Percentiles rank a stretch among this genome's conserved stretches.
These are phyloP conservation scores for Tetheella fluctuosa DNA, from an alignment of 2,888 invertebrate genomes.

Conservation along the genomic window DNA sequence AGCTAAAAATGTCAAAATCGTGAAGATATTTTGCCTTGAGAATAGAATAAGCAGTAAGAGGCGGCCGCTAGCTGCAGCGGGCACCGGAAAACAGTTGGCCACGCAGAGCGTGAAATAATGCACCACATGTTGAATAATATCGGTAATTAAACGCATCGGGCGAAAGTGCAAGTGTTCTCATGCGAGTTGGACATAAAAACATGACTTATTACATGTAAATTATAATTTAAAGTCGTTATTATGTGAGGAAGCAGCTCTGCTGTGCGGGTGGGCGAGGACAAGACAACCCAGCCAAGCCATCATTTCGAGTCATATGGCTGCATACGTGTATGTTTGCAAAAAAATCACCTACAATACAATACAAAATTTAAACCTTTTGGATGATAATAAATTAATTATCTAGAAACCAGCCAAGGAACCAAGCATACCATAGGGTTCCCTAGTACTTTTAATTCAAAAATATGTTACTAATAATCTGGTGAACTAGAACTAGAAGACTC, in stretches of 20 bases:
- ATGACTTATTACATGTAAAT: conserved; percentile 56
- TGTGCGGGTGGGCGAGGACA: conserved; percentile 30
- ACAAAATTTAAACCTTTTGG: background rate
- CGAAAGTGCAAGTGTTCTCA: conserved; percentile 79
- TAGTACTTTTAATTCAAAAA: too few relatives aligned
- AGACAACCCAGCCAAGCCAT: conserved; percentile 23
- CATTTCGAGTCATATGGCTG: conserved; percentile 41
- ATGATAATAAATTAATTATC: too few relatives aligned
- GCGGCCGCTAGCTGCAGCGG: conserved; percentile 37
- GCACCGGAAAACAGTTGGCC: conserved; percentile 65
- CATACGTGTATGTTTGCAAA: conserved; percentile 33
- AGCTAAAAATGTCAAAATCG: conserved; percentile 80
- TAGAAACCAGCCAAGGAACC: too few relatives aligned
- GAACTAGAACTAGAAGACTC: too few relatives aligned
- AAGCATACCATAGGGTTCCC: too few relatives aligned
- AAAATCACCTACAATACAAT: too few relatives aligned
- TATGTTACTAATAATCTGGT: too few relatives aligned
- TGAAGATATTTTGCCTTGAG: conserved; percentile 65
- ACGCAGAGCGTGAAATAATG: conserved; percentile 71
- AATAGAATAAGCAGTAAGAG: conserved; percentile 32
- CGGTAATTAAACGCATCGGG: conserved; percentile 71
- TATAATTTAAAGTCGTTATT: conserved; percentile 27
- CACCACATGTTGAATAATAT: conserved; percentile 77
- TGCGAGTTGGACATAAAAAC: conserved; percentile 62
- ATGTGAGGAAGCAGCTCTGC: conserved; percentile 29